Percentiles rank a stretch among this genome's conserved stretches.
phyloP scores from a whole-genome alignment of 37 sponge, comb jelly and placozoan species.

The Hormiphora californensis region DNA sequence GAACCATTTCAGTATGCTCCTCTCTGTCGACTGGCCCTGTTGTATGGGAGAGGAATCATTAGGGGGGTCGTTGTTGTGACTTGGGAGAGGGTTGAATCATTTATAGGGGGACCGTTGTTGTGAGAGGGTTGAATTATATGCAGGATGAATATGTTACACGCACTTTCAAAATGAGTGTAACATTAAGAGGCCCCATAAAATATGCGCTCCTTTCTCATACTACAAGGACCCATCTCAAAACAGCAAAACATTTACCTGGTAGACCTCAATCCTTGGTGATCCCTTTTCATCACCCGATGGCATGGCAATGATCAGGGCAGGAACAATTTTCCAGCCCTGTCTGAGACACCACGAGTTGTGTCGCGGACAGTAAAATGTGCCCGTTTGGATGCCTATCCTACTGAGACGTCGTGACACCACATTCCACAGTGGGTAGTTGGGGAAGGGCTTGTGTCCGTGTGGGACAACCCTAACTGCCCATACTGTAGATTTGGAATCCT shows the following conservation, averaged over 20 bases:
- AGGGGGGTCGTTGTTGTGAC: not conserved
- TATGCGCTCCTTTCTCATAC: too few relatives aligned
- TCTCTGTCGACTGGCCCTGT: constrained; percentile 14
- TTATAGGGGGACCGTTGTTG: not conserved
- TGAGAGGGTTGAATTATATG: too few relatives aligned
- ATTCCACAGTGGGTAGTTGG: constrained; percentile 47
- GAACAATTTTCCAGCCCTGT: constrained; percentile 41
- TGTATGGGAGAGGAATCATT: not conserved
- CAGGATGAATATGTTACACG: too few relatives aligned
- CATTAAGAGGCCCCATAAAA: too few relatives aligned
- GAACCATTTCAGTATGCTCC: constrained; percentile 29
- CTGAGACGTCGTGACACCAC: constrained; percentile 23
- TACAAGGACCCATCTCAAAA: too few relatives aligned
- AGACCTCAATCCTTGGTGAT: constrained; percentile 41
- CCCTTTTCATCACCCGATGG: not conserved
- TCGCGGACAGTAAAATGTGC: constrained; percentile 48
- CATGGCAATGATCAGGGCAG: constrained; percentile 35
- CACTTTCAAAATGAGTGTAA: too few relatives aligned
- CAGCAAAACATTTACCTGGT: constrained; percentile 32
- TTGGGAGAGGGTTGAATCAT: not conserved
- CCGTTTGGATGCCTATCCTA: constrained; percentile 42
- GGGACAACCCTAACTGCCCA: constrained; percentile 45
- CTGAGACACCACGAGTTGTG: constrained; percentile 43
- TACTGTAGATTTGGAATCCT: constrained; percentile 39
- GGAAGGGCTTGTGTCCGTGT: constrained; percentile 52